A percentile compares a stretch with the other conserved stretches of the same genome.
These are phyloP conservation scores for Chanos chanos DNA, from an alignment of 2,797 vertebrate species.

Conservation along the genomic window DNA sequence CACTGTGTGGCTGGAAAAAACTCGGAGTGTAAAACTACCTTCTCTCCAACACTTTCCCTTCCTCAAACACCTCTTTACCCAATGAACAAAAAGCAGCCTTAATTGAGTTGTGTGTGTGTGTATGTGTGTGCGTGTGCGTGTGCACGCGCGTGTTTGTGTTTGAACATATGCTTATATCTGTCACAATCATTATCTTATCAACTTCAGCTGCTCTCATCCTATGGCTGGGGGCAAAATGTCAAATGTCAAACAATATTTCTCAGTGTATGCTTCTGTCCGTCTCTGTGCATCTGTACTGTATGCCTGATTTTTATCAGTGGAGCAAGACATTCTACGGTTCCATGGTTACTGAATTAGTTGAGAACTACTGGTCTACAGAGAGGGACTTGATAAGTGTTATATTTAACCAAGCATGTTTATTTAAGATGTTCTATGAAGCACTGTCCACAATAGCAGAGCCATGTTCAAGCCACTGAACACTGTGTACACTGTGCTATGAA, in stretches of 20 bases:
- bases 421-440: no score
- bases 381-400: no score
- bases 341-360: no score
- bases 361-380: no score
- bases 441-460: background rate
- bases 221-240: background rate
- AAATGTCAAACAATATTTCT: no score
- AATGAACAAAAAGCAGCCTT: slow-evolving; percentile 29
- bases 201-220: background rate
- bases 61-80: background rate
- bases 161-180: background rate
- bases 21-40: background rate
- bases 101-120: slow-evolving; percentile 11
- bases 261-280: slow-evolving; percentile 18
- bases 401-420: no score
- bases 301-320: no score
- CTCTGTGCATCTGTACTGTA: background rate
- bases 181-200: no score
- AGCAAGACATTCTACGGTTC: no score
- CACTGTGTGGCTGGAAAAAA: background rate
- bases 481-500: slow-evolving; percentile 2
- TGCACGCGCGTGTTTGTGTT: background rate
- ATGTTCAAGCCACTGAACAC: background rate
- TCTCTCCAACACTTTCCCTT: background rate
- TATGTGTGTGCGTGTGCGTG: slow-evolving; percentile 11